phyloP scores from a whole-genome alignment of 2,888 invertebrate species.

The Drosophila cognata region DNA sequence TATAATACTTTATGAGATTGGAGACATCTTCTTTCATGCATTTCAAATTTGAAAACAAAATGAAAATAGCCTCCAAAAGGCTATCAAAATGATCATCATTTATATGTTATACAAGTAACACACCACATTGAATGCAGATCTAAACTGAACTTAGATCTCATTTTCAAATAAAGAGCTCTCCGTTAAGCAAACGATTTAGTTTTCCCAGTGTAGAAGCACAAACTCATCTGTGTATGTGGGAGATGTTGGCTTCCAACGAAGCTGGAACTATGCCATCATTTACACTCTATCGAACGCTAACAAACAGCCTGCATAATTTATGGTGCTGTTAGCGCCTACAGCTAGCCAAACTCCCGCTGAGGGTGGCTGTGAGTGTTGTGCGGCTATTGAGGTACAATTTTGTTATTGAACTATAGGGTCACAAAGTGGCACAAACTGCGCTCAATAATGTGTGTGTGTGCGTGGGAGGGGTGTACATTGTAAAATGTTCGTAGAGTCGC shows the following conservation, averaged over 20 bases:
- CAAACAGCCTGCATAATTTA: slow-evolving; percentile 79
- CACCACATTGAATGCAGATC: background rate
- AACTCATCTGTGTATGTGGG: background rate
- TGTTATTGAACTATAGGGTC: slow-evolving; percentile 58
- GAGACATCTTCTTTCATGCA: too few species aligned
- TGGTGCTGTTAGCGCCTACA: slow-evolving; percentile 44
- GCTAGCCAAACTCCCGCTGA: slow-evolving; percentile 13
- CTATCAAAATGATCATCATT: background rate
- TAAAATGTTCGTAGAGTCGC: slow-evolving; percentile 39
- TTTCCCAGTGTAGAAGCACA: background rate
- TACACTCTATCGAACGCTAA: slow-evolving; percentile 81
- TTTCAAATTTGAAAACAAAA: background rate
- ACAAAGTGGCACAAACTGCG: slow-evolving; percentile 56
- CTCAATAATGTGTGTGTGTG: slow-evolving; percentile 19
- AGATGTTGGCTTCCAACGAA: slow-evolving; percentile 18
- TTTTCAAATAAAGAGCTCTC: background rate
- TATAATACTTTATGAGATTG: background rate
- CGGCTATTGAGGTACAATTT: slow-evolving; percentile 33
- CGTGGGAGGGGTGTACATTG: slow-evolving; percentile 19
- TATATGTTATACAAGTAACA: background rate
- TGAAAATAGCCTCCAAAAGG: background rate
- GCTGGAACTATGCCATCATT: slow-evolving; percentile 72
- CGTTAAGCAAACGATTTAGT: background rate
- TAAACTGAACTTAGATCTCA: background rate
- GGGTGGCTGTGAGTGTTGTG: background rate